Evolutionary conservation across 2,888 invertebrate genomes (phyloP), one percentile per base, ranked within the genome.

Genomic region (Drosophila rellima): DNA sequence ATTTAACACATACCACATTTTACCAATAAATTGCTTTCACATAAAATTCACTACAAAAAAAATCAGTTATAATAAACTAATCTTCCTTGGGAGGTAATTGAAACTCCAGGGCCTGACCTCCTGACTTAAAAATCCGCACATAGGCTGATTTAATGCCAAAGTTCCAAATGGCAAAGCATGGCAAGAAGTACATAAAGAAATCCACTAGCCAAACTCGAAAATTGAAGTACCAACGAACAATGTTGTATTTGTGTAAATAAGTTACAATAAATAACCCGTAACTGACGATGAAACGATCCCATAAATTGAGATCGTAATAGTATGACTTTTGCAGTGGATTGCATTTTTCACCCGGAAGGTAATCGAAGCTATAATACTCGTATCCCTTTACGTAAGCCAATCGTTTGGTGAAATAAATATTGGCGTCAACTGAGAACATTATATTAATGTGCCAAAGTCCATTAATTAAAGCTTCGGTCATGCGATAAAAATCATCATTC

Each of bases 391-490:
- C 93, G 20, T 93, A 94, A 0, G 94, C 94, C 54, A 95, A 77
- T 29, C 94, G 91, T 64, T 93, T 93, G 6, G 94, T 94, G 79
- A 94, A 94, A 82, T 93, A 94, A 13, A 95, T 87, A 83, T 94
- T 94, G 0, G 94, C 93, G 6, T 93, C 91, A 0, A 94, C 93
- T 6, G 95, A 92, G 0, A 96, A 92, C 35, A 93, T 91, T 0
- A 96, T 95, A 90, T 95, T 95, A 44, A 96, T 92, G 3, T 94
- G 94, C 95, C 95, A 95, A 89, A 97, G 92, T 0, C 96, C 96
- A 51, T 95, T 93, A 2, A 96, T 90, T 85, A 97, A 92, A 1
- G 94, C 94, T 0, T 89, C 91, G 0, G 95, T 93, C 95, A 96
- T 95, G 75, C 94, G 92, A 54, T 95, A 93, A 91, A 96, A 97